Conservation (phyloP, 2,113 vertebrate species). For the Malurus melanocephalus region DNA sequence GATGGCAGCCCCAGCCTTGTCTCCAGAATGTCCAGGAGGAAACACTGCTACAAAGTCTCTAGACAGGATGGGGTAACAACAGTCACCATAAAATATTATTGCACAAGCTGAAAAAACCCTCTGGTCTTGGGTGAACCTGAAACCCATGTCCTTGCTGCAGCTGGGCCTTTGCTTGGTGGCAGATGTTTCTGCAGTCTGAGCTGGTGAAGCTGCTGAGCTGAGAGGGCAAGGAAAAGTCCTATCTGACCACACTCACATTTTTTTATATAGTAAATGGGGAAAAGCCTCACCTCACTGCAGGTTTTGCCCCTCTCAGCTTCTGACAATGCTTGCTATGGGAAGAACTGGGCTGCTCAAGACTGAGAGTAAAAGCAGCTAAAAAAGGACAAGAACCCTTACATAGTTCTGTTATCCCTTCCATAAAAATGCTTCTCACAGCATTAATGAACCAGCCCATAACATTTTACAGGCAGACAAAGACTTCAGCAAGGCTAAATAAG, state of each 20-base stretch:
- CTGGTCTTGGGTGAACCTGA: not conserved
- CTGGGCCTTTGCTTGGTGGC: not conserved
- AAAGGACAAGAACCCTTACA: not conserved
- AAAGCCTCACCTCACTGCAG: not conserved
- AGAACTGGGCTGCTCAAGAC: not conserved
- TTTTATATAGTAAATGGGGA: not conserved
- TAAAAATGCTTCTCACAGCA: not conserved
- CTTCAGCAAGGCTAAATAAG: conserved; percentile 1
- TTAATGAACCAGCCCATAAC: not conserved
- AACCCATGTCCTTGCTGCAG: not conserved
- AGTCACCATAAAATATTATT: conserved; percentile 30
- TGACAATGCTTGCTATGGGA: not conserved
- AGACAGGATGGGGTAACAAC: not conserved
- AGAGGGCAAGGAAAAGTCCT: not conserved
- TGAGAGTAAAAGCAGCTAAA: not conserved
- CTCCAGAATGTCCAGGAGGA: not conserved
- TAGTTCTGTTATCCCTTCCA: not conserved
- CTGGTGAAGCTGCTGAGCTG: not conserved
- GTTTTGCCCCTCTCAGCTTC: not conserved
- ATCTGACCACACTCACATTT: not conserved
- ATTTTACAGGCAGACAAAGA: conserved; percentile 14
- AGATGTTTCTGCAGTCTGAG: not conserved
- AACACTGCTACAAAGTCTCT: not conserved
- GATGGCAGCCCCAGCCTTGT: not conserved
- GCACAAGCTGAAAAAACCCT: not conserved